Evolutionary conservation across 2,797 vertebrate genomes (phyloP).

Genomic region (Alcedo quadribrachys): DNA sequence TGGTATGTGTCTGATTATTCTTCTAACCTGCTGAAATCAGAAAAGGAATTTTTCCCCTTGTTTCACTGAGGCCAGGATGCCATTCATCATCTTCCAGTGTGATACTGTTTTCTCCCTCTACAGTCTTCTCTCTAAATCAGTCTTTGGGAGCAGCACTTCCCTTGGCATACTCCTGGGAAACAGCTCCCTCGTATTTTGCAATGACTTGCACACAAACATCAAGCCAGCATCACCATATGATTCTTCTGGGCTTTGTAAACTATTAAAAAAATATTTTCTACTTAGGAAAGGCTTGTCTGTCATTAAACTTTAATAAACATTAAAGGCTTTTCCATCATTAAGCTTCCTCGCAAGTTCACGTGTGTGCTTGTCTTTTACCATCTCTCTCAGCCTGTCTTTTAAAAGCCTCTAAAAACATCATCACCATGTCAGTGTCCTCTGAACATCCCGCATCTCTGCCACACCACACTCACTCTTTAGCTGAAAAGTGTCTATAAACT

Average conservation of each 20-base stretch:
- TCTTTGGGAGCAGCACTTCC: neutral
- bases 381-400: neutral
- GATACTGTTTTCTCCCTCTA: neutral
- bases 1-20: neutral
- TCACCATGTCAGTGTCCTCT: neutral
- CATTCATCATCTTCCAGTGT: neutral
- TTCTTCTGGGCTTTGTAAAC: neutral
- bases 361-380: neutral
- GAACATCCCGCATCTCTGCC: fast-evolving
- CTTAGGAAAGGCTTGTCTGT: neutral
- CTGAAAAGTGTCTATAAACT: neutral
- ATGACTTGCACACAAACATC: neutral
- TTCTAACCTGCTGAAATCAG: neutral
- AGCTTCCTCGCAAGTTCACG: neutral
- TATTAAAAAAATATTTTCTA: neutral
- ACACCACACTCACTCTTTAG: neutral
- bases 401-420: neutral
- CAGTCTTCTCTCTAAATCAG: neutral
- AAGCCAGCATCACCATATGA: neutral
- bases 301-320: neutral
- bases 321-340: neutral
- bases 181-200: neutral
- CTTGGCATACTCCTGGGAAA: neutral
- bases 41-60: neutral
- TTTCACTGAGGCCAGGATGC: neutral